Evolutionary conservation across 2,888 invertebrate genomes (phyloP).

Genomic region (Ariolimax columbianus): DNA sequence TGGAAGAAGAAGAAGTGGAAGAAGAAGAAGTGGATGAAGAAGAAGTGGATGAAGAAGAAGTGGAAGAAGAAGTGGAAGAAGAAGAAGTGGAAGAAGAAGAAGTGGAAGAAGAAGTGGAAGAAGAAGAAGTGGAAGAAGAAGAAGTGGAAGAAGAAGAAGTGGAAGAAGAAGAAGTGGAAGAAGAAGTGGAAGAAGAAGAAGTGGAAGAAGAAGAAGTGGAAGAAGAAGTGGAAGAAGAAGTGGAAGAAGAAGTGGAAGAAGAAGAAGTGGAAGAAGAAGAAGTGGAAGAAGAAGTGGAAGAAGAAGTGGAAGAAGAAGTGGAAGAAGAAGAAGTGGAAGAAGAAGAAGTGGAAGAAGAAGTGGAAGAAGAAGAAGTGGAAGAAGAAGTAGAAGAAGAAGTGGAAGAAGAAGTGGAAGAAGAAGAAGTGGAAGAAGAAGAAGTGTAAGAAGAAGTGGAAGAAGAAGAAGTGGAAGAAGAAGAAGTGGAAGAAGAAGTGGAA

Average conservation of each 20-base stretch:
- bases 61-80: neutral
- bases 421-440: no score
- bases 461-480: no score
- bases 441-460: no score
- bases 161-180: slow-evolving; percentile 23
- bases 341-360: neutral
- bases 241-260: neutral
- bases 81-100: neutral
- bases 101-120: neutral
- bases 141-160: slow-evolving; percentile 21
- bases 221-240: neutral
- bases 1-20: neutral
- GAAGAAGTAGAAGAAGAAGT: neutral
- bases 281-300: neutral
- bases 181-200: slow-evolving; percentile 19
- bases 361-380: neutral
- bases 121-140: neutral
- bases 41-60: no score
- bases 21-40: no score
- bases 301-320: neutral
- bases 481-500: no score
- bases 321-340: neutral
- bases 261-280: neutral
- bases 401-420: no score
- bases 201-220: neutral